Evolutionary conservation across 2,797 vertebrate genomes (phyloP).

Genomic region (Phataginus tetradactyla): DNA sequence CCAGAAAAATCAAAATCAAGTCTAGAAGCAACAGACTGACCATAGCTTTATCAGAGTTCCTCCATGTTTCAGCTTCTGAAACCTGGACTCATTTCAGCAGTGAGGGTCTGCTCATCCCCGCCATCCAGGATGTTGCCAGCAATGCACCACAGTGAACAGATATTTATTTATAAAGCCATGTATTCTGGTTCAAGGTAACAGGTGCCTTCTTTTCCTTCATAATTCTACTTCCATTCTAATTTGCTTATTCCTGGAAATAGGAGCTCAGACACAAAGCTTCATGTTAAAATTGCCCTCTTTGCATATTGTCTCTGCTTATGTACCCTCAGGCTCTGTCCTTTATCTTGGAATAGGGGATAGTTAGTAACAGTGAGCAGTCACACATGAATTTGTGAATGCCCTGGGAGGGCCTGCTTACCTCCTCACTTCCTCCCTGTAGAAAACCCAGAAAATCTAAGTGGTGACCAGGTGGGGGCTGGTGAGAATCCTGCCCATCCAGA

Average conservation of each 20-base stretch:
- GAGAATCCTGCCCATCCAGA: not conserved
- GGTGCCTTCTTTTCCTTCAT: no score
- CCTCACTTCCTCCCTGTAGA: not conserved
- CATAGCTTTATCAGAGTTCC: not conserved
- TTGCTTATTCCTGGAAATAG: not conserved
- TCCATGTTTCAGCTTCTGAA: not conserved
- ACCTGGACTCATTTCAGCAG: not conserved
- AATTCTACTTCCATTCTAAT: not conserved
- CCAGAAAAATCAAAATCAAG: not conserved
- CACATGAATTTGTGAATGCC: not conserved
- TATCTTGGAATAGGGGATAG: not conserved
- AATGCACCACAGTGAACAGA: not conserved
- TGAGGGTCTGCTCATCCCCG: not conserved
- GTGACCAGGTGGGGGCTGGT: not conserved
- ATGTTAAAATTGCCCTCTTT: not conserved
- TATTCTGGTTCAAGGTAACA: not conserved
- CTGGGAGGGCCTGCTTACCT: not conserved
- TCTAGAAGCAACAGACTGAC: not conserved
- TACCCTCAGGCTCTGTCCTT: not conserved
- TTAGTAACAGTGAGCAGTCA: not conserved
- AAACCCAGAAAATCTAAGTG: not conserved
- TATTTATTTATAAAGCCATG: not conserved
- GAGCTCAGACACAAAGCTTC: not conserved
- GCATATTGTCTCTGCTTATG: not conserved
- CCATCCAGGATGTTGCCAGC: not conserved